Base-by-base conservation (phyloP, 2,888 invertebrate genomes). In the Hirudinaria manillensis region DNA sequence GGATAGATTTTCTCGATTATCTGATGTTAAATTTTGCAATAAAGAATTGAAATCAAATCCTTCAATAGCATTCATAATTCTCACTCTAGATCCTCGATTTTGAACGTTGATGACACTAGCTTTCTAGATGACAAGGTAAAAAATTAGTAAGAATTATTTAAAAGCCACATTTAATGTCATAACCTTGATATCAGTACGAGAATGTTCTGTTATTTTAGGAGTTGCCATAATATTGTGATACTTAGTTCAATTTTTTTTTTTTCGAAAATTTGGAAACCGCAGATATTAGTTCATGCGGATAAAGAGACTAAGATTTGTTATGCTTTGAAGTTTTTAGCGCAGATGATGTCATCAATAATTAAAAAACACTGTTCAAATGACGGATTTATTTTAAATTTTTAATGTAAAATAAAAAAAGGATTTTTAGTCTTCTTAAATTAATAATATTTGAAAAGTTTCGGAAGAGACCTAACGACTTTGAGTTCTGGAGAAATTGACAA, bases 1-100 rank as follows among this genome's bases (percentile, higher is more conserved):
- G 72, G 72, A 2, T 38, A 67, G 70, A 76, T 76, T 56, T 73
- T 76, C 21, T 76, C 76, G n/a, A 65, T n/a, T 16, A 65, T 29
- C 73, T 73, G 65, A 3, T 36, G 13, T 34, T 45, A 45, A 45
- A 45, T 6, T 45, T 16, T 45, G 45, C 13, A 10, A 16, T 16
- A 45, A 7, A 45, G 16, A 45, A 45, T 1, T 16, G 10, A 3
- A 16, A 45, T 45, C 45, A 45, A 45, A 45, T 45, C 13, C 45
- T 2, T 10, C 45, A 45, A 45, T 45, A 45, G 13, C 45, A 45
- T 45, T 45, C 45, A 45, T 45, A 45, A 21, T 61, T 10, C 29
- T 61, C 24, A 61, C 61, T 61, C 61, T 61, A 27, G 61, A 61
- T 19, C 61, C 61, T 61, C 61, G 24, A 27, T 24, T 61, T 61